These are phyloP conservation scores for Lottia gigantea DNA, from an alignment of 2,888 invertebrate species.

Conservation along the genomic window DNA sequence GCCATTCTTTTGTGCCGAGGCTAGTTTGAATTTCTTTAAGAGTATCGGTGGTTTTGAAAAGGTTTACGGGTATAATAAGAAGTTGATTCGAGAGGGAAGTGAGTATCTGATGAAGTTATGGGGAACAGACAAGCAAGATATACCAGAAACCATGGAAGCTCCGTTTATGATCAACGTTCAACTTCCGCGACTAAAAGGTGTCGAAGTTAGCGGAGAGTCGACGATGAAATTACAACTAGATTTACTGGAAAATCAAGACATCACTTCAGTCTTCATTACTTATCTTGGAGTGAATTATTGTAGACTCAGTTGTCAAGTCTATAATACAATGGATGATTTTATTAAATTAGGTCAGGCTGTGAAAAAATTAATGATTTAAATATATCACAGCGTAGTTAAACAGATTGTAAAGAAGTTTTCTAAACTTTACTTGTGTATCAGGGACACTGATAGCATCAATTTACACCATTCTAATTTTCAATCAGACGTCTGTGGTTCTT, in stretches of 20 bases:
- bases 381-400: neutral
- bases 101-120: constrained; percentile 34
- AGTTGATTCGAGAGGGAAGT: constrained; percentile 35
- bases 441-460: too few relatives aligned
- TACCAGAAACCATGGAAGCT: constrained; percentile 45
- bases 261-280: constrained; percentile 12
- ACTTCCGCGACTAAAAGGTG: constrained; percentile 33
- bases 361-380: constrained; percentile 14
- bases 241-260: constrained; percentile 11
- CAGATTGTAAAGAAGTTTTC: neutral
- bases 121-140: constrained; percentile 33
- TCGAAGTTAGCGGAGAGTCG: neutral
- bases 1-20: constrained; percentile 33
- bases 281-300: constrained; percentile 37
- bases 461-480: too few relatives aligned
- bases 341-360: constrained; percentile 42
- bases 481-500: too few relatives aligned
- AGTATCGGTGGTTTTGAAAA: constrained; percentile 40
- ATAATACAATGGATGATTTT: constrained; percentile 49
- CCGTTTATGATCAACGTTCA: constrained; percentile 44
- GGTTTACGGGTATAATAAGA: constrained; percentile 28
- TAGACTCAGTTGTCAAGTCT: constrained; percentile 46
- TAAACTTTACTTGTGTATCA: too few relatives aligned
- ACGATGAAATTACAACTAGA: constrained; percentile 15
- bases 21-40: constrained; percentile 44